Base-by-base conservation (phyloP, 2,113 vertebrate species). In the Panthera uncia region DNA sequence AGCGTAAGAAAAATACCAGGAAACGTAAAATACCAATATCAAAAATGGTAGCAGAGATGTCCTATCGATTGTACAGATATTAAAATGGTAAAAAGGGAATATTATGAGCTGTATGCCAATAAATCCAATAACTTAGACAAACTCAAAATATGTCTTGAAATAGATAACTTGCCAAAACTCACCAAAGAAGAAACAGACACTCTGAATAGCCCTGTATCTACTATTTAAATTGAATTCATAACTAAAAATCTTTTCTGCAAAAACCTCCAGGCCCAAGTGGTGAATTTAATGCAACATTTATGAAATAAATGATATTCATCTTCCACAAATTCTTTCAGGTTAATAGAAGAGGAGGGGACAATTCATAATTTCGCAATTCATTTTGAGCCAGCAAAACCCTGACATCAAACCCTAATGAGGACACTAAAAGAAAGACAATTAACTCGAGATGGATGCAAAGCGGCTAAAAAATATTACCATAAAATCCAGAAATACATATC, bases 61-160 rank as follows among this genome's bases (percentile, higher is more conserved):
- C 50, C 29, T 38, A 73, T 45, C 73, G 78, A 92, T 55, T 55
- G 27, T 65, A 48, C 7, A 55, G 61, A 92, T 31, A 80, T 38
- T 92, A 84, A 89, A 92, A 80, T 91, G 50, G 21, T 91, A 29
- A 81, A 57, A 86, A 94, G 31, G 78, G 36, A 73, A n/a, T 84
- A n/a, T 68, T 52, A 38, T 16, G 57, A 52, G 52, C 7, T 82
- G 91, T 82, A 89, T 50, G 36, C 7, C 52, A 74, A 66, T n/a
- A 83, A 50, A 84, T 69, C 33, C 38, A 84, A 79, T 27, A 78
- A 87, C 23, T 69, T 66, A 87, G 68, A 78, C 14, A 91, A 82
- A 52, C 4, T 69, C 4, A 27, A 69, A 82, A 68, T 31, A 93
- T 50, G 18, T 84, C 41, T 90, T 65, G 25, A 89, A 55, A 76